phyloP scores from a whole-genome alignment of 2,888 invertebrate genomes.

The Pediacus dermestoides region DNA sequence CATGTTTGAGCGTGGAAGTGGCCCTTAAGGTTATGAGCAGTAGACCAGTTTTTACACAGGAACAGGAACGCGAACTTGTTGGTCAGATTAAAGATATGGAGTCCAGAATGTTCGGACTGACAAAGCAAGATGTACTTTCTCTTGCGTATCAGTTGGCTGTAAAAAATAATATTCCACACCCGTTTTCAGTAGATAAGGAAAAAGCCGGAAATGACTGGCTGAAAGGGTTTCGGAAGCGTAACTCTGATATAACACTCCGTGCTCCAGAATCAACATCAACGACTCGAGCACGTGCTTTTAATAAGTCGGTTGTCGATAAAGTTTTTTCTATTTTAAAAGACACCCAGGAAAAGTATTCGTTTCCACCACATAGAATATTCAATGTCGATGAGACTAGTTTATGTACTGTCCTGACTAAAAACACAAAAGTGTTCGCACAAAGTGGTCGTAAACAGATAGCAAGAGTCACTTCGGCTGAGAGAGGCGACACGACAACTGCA shows the following conservation, averaged over 20 bases:
- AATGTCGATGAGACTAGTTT: slow-evolving; percentile 29
- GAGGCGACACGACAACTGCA: slow-evolving; percentile 35
- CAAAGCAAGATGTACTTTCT: too few relatives aligned
- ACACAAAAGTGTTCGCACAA: neutral
- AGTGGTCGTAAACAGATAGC: slow-evolving; percentile 12
- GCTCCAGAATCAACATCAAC: neutral
- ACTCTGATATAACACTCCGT: neutral
- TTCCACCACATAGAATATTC: slow-evolving; percentile 7
- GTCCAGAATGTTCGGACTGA: too few relatives aligned
- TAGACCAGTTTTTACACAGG: slow-evolving; percentile 4
- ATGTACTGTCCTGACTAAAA: slow-evolving; percentile 29
- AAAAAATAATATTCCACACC: too few relatives aligned
- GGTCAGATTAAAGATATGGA: slow-evolving; percentile 13
- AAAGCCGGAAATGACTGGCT: too few relatives aligned
- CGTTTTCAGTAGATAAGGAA: too few relatives aligned
- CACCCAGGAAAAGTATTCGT: neutral
- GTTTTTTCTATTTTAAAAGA: slow-evolving; percentile 10
- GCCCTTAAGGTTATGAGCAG: too few relatives aligned
- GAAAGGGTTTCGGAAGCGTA: neutral
- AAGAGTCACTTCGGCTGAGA: slow-evolving; percentile 20
- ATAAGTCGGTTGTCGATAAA: neutral
- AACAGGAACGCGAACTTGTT: slow-evolving; percentile 7
- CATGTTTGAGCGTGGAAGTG: too few relatives aligned
- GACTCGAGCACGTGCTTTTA: neutral
- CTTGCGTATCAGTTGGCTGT: too few relatives aligned